Conservation (phyloP, 2,113 vertebrate species). For the Chroicocephalus ridibundus region DNA sequence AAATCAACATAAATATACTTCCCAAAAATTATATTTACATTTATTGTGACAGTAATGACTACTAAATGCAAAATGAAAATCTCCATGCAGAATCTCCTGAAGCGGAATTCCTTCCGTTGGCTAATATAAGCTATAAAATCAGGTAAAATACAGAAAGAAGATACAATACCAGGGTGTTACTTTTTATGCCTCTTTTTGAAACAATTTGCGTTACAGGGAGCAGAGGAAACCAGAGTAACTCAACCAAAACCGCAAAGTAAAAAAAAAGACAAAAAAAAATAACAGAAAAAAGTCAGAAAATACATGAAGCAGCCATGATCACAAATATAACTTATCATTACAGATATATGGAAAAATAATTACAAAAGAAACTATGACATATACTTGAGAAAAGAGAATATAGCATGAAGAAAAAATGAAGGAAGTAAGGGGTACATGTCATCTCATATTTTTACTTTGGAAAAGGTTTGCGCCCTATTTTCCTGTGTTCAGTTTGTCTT, state of each 20-base stretch:
- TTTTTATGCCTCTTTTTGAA: neutral
- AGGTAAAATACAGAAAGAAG: neutral
- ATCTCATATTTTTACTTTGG: neutral
- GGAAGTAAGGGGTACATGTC: neutral
- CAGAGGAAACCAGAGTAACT: neutral
- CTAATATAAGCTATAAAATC: neutral
- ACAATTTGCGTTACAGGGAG: neutral
- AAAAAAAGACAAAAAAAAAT: neutral
- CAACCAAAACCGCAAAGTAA: neutral
- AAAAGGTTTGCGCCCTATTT: neutral
- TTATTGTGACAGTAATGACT: neutral
- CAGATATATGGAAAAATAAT: neutral
- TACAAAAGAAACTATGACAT: neutral
- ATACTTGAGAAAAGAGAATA: neutral
- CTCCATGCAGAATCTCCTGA: neutral
- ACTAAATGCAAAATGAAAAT: neutral
- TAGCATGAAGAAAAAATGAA: neutral
- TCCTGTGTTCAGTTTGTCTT: neutral
- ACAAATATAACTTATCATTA: neutral
- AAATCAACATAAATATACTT: neutral
- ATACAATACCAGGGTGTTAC: neutral
- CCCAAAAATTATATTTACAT: neutral
- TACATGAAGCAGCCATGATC: neutral
- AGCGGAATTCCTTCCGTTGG: neutral
- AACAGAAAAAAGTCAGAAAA: neutral